Base-by-base conservation (phyloP, 1,140 invertebrate species). In the Amyelois transitella region DNA sequence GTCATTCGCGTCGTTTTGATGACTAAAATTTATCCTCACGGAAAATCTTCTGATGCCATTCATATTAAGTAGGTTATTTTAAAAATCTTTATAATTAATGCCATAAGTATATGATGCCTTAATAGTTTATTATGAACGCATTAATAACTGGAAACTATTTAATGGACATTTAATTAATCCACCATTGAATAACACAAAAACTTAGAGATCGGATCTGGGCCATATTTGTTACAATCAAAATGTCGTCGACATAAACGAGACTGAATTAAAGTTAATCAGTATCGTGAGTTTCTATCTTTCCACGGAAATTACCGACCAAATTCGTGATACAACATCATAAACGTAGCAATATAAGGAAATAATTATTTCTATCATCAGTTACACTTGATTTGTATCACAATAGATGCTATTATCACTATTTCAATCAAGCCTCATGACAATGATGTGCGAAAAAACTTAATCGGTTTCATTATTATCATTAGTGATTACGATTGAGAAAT, bases 331-430 rank as follows among this genome's bases (percentile, higher is more conserved):
- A 6, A n/a, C 3, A 48, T 48, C 45, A 48, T 48, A 21, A 48
- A 21, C 14, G n/a, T 63, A 58, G 64, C 62, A 76, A 73, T 59
- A 81, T 72, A 67, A 76, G 81, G 81, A 84, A 84, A 74, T 74
- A 38, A 77, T 81, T 75, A 61, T 69, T 75, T 69, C 62, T 76
- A 75, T 76, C 63, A 72, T 73, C 19, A 72, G 65, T 58, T 54
- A 68, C 61, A 57, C 54, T 61, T 73, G 67, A 72, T 64, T 60
- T 67, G 70, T 65, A 61, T 45, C 56, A 69, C 72, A 76, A 80
- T 78, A 55, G 71, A 43, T 56, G 64, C 65, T 77, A 81, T 81
- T 80, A 74, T 60, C 58, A 58, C 53, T 64, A 63, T 70, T 73
- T 71, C 70, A 75, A 66, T 70, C 70, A 70, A 14, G n/a, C 12